Conservation (phyloP, 1,140 invertebrate species). For the Ceratitis capitata region DNA sequence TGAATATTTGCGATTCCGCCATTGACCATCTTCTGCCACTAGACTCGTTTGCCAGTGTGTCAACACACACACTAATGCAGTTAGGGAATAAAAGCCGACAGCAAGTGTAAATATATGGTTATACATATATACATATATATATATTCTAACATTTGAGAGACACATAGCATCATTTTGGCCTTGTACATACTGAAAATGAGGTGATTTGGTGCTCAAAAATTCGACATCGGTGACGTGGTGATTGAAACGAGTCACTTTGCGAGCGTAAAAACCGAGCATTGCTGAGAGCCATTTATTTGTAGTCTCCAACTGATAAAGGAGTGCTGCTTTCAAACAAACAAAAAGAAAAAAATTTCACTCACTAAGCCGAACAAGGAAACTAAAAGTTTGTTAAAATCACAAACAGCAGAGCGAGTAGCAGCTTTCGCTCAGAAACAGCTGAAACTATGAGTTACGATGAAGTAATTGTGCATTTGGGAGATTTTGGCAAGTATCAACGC, state of each 20-base stretch:
- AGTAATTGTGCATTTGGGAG: conserved; percentile 74
- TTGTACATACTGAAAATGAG: background rate
- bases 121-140: background rate
- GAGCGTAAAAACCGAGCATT: background rate
- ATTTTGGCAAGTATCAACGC: conserved; percentile 80
- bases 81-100: background rate
- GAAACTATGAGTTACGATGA: conserved; percentile 77
- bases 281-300: background rate
- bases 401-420: background rate
- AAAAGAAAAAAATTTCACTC: background rate
- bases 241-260: background rate
- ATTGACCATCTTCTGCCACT: background rate
- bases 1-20: background rate
- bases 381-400: background rate
- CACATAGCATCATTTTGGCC: background rate
- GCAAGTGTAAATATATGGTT: background rate
- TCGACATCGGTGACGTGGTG: background rate
- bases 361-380: background rate
- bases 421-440: background rate
- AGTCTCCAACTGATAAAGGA: no score
- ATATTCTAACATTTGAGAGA: no score
- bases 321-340: no score
- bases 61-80: background rate
- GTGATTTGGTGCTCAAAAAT: conserved; percentile 11
- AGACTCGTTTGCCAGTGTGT: no score